Evolutionary conservation across 1,140 invertebrate species (phyloP).

Genomic region (Planococcus citri): DNA sequence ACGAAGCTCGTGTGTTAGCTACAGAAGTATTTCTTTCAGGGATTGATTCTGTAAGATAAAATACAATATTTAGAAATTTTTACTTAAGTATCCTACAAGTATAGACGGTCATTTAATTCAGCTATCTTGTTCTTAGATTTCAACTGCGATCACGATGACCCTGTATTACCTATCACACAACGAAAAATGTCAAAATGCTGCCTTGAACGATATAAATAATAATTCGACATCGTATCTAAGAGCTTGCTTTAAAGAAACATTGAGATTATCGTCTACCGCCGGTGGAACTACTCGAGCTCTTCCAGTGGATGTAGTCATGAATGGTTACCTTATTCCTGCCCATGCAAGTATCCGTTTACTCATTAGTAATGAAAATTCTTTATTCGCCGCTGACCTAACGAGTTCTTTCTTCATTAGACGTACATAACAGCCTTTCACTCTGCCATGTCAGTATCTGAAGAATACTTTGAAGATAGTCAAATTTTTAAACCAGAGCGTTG

Average conservation of each 20-base stretch:
- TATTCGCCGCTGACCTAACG: too few species aligned
- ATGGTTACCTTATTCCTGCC: constrained; percentile 37
- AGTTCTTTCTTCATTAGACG: constrained; percentile 32
- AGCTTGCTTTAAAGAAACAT: constrained; percentile 53
- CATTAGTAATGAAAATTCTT: background rate
- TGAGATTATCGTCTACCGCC: constrained; percentile 40
- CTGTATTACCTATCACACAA: constrained; percentile 50
- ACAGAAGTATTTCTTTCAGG: constrained; percentile 35
- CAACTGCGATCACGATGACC: constrained; percentile 35
- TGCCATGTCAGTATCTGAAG: constrained; percentile 32
- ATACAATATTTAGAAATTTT: background rate
- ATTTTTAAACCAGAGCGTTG: constrained; percentile 40
- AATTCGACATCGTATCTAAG: constrained; percentile 40
- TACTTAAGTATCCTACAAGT: constrained; percentile 25
- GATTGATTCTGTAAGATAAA: constrained; percentile 31
- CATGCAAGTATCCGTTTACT: constrained; percentile 26
- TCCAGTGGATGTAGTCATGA: constrained; percentile 33
- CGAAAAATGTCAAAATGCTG: constrained; percentile 35
- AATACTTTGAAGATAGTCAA: constrained; percentile 36
- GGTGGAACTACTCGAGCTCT: constrained; percentile 38
- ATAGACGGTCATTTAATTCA: too few species aligned
- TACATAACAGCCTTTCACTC: constrained; percentile 37
- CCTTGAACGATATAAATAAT: constrained; percentile 38
- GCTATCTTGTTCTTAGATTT: constrained; percentile 37
- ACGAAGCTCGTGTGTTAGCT: constrained; percentile 32